phyloP scores from a whole-genome alignment of 64 coral and sea anemone species.

The Acropora tenuis region DNA sequence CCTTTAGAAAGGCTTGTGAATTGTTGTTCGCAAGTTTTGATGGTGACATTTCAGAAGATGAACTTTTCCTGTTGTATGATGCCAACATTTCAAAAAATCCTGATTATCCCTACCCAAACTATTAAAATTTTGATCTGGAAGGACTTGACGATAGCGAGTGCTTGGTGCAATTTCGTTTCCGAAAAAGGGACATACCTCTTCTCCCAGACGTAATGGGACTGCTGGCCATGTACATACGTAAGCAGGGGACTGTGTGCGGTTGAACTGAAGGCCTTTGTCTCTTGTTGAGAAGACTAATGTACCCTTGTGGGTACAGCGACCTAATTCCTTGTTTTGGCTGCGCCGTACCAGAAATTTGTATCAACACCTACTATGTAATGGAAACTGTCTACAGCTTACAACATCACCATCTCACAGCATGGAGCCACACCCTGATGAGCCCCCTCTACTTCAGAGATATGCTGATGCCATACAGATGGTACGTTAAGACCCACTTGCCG shows the following conservation, averaged over 20 bases:
- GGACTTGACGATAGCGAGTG: conserved; percentile 20
- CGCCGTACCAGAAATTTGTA: conserved; percentile 7
- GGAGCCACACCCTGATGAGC: conserved; percentile 23
- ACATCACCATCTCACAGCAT: conserved; percentile 8
- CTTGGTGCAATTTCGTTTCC: no score
- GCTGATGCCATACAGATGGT: conserved; percentile 4
- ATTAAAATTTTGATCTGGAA: conserved; percentile 9
- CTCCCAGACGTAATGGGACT: conserved; percentile 7
- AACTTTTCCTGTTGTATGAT: conserved; percentile 34
- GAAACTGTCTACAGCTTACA: conserved; percentile 20
- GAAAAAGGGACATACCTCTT: conserved; percentile 9
- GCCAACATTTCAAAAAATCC: conserved; percentile 21
- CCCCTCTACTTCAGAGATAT: conserved; percentile 5
- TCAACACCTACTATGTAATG: conserved; percentile 15
- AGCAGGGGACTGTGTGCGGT: conserved; percentile 22
- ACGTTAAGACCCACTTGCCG: conserved; percentile 17
- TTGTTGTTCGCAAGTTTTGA: conserved; percentile 43
- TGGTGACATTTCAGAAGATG: conserved; percentile 35
- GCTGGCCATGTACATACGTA: neutral
- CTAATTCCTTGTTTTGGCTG: conserved; percentile 23
- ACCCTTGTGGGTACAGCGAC: conserved; percentile 32
- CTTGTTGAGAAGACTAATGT: conserved; percentile 3
- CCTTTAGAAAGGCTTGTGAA: conserved; percentile 40
- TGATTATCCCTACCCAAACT: conserved; percentile 3
- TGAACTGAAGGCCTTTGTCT: conserved; percentile 15